A percentile compares a stretch with the other conserved stretches of the same genome.
phyloP scores from a whole-genome alignment of 2,113 vertebrate genomes.

The Pollimyrus isidori region DNA sequence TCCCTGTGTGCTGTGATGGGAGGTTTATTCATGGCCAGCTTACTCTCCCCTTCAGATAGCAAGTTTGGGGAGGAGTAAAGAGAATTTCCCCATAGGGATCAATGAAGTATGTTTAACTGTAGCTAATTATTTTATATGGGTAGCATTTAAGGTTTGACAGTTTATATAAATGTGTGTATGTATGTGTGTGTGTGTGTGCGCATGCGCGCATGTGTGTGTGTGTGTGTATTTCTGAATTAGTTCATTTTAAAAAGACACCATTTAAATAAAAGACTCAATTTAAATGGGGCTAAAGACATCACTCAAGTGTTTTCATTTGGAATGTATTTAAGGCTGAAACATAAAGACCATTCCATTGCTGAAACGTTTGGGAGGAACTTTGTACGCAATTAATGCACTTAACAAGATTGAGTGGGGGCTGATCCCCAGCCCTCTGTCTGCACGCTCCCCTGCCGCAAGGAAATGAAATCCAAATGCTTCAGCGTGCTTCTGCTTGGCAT shows the following conservation, averaged over 20 bases:
- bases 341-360: neutral
- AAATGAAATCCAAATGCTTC: constrained; percentile 17
- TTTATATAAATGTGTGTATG: neutral
- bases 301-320: neutral
- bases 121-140: neutral
- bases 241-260: neutral
- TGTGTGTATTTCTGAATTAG: neutral
- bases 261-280: neutral
- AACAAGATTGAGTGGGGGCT: neutral
- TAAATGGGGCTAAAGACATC: neutral
- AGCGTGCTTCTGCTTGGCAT: constrained; percentile 4
- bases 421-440: neutral
- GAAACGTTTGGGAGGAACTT: neutral
- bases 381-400: neutral
- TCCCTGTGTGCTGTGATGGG: no score
- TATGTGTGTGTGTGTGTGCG: neutral
- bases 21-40: no score
- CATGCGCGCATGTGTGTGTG: no score
- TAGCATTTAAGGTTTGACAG: neutral
- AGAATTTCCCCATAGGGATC: no score
- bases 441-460: neutral
- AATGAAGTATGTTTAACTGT: no score
- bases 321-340: neutral
- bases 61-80: no score
- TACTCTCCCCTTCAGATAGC: no score